Evolutionary conservation across 2,113 vertebrate genomes (phyloP).

Genomic region (Polyodon spathula): DNA sequence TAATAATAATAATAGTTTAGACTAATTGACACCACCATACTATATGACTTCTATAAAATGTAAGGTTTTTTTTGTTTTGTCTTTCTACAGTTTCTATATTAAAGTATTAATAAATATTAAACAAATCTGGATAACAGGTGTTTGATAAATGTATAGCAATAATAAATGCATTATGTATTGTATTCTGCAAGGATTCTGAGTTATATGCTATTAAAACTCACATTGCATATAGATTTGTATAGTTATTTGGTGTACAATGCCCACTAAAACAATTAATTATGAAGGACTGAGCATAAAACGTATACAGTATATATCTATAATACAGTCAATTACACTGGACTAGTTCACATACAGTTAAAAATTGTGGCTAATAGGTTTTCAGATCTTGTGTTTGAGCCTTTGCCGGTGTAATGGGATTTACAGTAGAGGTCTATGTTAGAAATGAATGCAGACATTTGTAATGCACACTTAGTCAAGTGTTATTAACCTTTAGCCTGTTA

Average conservation of each 20-base stretch:
- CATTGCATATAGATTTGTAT: too few relatives aligned
- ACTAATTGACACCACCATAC: too few relatives aligned
- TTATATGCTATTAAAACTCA: too few relatives aligned
- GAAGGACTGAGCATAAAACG: not conserved
- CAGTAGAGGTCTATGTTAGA: constrained; percentile 32
- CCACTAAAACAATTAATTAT: not conserved
- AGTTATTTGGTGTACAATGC: not conserved
- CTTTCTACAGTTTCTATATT: too few relatives aligned
- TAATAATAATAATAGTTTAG: too few relatives aligned
- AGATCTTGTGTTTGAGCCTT: constrained; percentile 41
- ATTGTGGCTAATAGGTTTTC: constrained; percentile 46
- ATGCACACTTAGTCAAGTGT: constrained; percentile 45
- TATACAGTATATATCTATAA: constrained; percentile 3
- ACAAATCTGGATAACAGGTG: too few relatives aligned
- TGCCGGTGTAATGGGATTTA: constrained; percentile 56
- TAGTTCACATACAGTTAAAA: constrained; percentile 32
- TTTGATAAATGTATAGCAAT: too few relatives aligned
- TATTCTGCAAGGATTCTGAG: too few relatives aligned
- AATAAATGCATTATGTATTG: too few relatives aligned
- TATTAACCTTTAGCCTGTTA: constrained; percentile 48
- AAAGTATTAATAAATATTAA: too few relatives aligned
- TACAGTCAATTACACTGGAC: constrained; percentile 7
- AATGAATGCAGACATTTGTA: constrained; percentile 49
- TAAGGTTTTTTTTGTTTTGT: constrained; percentile 30
- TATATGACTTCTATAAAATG: too few relatives aligned